Evolutionary conservation across 2,113 vertebrate species (phyloP).

Genomic region (Poecile atricapillus): DNA sequence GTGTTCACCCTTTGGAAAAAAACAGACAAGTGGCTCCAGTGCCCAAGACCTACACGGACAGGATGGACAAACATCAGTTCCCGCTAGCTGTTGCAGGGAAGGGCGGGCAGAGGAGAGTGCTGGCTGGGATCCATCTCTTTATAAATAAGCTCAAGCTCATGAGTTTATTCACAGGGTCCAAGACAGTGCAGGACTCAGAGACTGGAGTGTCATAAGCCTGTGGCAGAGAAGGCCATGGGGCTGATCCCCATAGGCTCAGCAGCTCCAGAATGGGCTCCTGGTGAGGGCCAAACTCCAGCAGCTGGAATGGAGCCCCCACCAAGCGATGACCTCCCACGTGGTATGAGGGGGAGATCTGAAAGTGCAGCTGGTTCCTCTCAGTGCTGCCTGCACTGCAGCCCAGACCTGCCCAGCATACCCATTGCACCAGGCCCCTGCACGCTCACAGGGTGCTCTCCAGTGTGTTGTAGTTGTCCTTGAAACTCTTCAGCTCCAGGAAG

Average conservation of each 20-base stretch:
- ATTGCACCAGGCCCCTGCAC: not conserved
- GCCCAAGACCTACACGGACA: not conserved
- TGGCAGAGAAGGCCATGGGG: not conserved
- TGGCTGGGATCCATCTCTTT: not conserved
- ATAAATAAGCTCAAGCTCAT: slow-evolving; percentile 1
- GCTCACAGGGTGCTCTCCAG: slow-evolving; percentile 88
- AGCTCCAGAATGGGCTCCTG: not conserved
- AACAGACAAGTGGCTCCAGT: not conserved
- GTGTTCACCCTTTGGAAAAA: not conserved
- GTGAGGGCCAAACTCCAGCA: not conserved
- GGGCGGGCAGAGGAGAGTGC: not conserved
- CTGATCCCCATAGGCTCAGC: not conserved
- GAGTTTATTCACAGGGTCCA: slow-evolving; percentile 35
- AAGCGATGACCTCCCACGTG: fast-evolving
- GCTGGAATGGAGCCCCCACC: fast-evolving
- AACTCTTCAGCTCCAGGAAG: slow-evolving; percentile 95
- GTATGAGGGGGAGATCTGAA: not conserved
- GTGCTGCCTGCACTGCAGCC: not conserved
- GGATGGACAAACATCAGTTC: not conserved
- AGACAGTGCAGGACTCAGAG: not conserved
- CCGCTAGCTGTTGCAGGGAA: fast-evolving
- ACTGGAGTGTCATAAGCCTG: not conserved
- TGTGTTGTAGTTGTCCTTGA: slow-evolving; percentile 98
- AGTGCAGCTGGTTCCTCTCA: not conserved
- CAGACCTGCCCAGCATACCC: not conserved